These are phyloP conservation scores for Platycheirus albimanus DNA, from an alignment of 2,888 invertebrate genomes.

Conservation along the genomic window DNA sequence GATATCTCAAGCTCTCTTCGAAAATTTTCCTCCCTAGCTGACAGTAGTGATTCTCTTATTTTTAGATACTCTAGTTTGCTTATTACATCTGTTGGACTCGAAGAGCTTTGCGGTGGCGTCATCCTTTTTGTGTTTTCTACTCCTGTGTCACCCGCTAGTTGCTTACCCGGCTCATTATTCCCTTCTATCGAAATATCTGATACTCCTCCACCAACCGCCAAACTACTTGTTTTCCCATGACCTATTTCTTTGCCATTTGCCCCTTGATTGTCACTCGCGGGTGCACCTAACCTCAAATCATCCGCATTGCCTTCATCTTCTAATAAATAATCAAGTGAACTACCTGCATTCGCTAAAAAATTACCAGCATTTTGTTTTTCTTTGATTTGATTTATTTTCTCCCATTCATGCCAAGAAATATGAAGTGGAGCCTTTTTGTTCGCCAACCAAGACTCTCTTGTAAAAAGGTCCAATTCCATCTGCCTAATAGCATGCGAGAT, in stretches of 20 bases:
- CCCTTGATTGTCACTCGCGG: neutral
- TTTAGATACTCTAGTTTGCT: neutral
- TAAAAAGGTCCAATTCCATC: neutral
- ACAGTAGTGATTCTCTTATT: neutral
- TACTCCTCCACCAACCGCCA: neutral
- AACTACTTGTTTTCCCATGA: too few species aligned
- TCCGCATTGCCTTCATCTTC: neutral
- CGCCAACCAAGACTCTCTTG: neutral
- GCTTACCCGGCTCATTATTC: too few species aligned
- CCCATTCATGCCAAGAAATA: neutral
- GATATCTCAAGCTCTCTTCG: neutral
- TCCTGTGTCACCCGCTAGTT: too few species aligned
- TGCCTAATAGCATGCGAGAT: neutral
- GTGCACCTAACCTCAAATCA: neutral
- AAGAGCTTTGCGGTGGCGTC: neutral
- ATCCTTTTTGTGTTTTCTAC: neutral
- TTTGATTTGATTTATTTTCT: neutral
- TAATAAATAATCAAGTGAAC: neutral
- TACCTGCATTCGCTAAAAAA: too few species aligned
- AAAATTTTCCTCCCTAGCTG: neutral
- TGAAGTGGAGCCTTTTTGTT: conserved; percentile 1
- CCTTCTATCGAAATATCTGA: neutral
- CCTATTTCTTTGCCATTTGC: neutral
- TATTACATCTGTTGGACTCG: neutral
- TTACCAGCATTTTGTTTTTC: too few species aligned